These are phyloP conservation scores for Apis mellifera DNA, from an alignment of 1,140 invertebrate species.

Conservation along the genomic window Amel_HAv3.1 CM009939.2:10425501-10426000, in stretches of 20 bases:
- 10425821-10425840: not conserved
- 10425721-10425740: not conserved
- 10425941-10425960: too few relatives aligned
- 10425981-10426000: too few relatives aligned
- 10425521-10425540: not conserved
- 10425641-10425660: not conserved
- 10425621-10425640: not conserved
- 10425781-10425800: too few relatives aligned
- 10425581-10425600: not conserved
- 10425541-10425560: not conserved
- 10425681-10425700: too few relatives aligned
- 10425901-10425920: too few relatives aligned
- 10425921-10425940: too few relatives aligned
- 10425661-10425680: too few relatives aligned
- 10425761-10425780: not conserved
- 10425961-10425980: too few relatives aligned
- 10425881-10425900: too few relatives aligned
- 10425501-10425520: slow-evolving; percentile 28
- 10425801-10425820: not conserved
- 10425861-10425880: not conserved
- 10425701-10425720: not conserved
- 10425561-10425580: slow-evolving; percentile 15
- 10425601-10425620: not conserved
- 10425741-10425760: not conserved
- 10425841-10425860: not conserved